These are phyloP conservation scores for Ectemnius lituratus DNA, from an alignment of 2,888 invertebrate species.

Conservation along the genomic window DNA sequence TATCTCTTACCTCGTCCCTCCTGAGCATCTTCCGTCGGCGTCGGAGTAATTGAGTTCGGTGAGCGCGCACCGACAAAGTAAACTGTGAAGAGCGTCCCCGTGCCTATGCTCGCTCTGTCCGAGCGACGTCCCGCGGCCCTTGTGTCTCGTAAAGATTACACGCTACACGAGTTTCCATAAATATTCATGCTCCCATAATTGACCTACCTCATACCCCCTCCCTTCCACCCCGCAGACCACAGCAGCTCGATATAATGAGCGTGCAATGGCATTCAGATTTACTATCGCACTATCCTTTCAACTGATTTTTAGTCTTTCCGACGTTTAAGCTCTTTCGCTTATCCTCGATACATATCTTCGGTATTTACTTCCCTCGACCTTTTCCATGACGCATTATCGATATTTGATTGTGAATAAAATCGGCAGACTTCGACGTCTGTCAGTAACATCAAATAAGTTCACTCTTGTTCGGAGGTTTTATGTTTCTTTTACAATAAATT, in stretches of 20 bases:
- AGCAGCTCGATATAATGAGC: slow-evolving; percentile 43
- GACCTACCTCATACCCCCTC: slow-evolving; percentile 33
- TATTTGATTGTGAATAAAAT: too few species aligned
- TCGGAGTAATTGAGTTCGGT: slow-evolving; percentile 61
- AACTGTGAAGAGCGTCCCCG: slow-evolving; percentile 53
- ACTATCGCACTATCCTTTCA: slow-evolving; percentile 28
- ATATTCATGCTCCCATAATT: slow-evolving; percentile 65
- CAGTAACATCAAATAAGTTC: too few species aligned
- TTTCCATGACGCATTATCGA: too few species aligned
- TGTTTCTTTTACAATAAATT: too few species aligned
- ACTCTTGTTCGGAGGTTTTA: too few species aligned
- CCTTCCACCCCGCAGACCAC: slow-evolving; percentile 7
- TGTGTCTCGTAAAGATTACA: slow-evolving; percentile 64
- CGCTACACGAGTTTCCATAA: slow-evolving; percentile 62
- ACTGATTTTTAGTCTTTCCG: slow-evolving; percentile 25
- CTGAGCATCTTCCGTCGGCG: slow-evolving; percentile 7
- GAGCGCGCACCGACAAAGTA: slow-evolving; percentile 60
- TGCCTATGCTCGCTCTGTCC: neutral
- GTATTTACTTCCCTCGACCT: too few species aligned
- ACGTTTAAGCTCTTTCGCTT: neutral
- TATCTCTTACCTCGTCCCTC: slow-evolving; percentile 6
- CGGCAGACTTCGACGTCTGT: too few species aligned
- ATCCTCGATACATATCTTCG: too few species aligned
- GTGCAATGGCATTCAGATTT: slow-evolving; percentile 62
- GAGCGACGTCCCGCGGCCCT: slow-evolving; percentile 55